phyloP scores from a whole-genome alignment of 2,113 vertebrate species.

The Natator depressus region DNA sequence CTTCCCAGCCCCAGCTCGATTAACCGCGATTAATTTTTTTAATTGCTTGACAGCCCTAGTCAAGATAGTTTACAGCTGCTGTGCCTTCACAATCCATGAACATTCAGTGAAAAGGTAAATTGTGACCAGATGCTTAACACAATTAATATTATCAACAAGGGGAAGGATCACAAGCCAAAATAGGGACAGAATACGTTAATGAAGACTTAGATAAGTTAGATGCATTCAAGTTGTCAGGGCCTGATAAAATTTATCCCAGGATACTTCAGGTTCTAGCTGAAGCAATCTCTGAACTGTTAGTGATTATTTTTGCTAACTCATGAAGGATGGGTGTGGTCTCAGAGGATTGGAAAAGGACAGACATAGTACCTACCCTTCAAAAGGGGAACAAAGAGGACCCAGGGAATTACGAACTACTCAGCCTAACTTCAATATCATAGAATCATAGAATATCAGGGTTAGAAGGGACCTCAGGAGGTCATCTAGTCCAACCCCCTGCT shows the following conservation, averaged over 20 bases:
- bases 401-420: not conserved
- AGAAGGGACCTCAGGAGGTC: no score
- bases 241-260: no score
- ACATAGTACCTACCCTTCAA: not conserved
- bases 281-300: not conserved
- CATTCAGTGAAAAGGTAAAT: not conserved
- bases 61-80: conserved; percentile 38
- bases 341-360: not conserved
- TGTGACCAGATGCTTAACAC: not conserved
- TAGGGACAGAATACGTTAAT: not conserved
- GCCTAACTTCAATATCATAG: not conserved
- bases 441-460: no score
- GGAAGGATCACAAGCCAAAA: not conserved
- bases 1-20: no score
- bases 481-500: no score
- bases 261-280: not conserved
- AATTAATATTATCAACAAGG: not conserved
- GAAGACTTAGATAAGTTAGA: not conserved
- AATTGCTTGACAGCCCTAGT: not conserved
- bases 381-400: not conserved
- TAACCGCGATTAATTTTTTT: no score
- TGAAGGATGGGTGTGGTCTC: not conserved
- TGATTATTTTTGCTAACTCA: not conserved
- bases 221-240: not conserved
- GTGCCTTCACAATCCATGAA: not conserved